phyloP scores from a whole-genome alignment of 2,797 vertebrate species.

The Oreonectes daqikongensis region DNA sequence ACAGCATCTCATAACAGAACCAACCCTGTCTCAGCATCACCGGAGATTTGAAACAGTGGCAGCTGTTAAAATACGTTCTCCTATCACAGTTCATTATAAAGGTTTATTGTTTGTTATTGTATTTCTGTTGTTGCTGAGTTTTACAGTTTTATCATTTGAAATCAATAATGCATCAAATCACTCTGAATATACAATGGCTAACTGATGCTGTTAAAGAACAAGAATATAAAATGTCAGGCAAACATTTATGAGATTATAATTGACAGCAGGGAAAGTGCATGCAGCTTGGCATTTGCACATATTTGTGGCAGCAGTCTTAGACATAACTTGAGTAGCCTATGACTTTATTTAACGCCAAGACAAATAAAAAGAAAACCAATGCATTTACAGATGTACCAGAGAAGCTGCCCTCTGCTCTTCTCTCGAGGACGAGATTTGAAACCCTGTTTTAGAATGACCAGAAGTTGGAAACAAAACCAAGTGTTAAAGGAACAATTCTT shows the following conservation, averaged over 20 bases:
- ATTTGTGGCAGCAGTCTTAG: conserved; percentile 28
- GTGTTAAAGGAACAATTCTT: too few species aligned
- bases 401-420: conserved; percentile 4
- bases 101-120: neutral
- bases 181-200: conserved; percentile 14
- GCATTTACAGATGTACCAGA: conserved; percentile 30
- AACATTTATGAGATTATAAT: conserved; percentile 42
- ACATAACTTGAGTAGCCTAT: conserved; percentile 26
- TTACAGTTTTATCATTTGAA: neutral
- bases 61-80: too few species aligned
- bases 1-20: neutral
- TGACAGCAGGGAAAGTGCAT: conserved; percentile 31
- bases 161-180: conserved; percentile 22
- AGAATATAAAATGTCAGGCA: conserved; percentile 43
- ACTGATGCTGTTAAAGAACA: conserved; percentile 1
- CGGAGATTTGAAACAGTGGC: too few species aligned
- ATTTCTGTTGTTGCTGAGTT: conserved; percentile 3
- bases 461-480: conserved; percentile 24
- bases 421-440: too few species aligned
- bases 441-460: conserved; percentile 13
- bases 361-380: conserved; percentile 20
- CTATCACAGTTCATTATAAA: neutral
- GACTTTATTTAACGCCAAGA: conserved; percentile 22
- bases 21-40: neutral
- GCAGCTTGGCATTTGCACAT: conserved; percentile 34